Evolutionary conservation across 2,113 vertebrate species (phyloP), one percentile per base, ranked within the genome.

Genomic region (Daboia siamensis): DNA sequence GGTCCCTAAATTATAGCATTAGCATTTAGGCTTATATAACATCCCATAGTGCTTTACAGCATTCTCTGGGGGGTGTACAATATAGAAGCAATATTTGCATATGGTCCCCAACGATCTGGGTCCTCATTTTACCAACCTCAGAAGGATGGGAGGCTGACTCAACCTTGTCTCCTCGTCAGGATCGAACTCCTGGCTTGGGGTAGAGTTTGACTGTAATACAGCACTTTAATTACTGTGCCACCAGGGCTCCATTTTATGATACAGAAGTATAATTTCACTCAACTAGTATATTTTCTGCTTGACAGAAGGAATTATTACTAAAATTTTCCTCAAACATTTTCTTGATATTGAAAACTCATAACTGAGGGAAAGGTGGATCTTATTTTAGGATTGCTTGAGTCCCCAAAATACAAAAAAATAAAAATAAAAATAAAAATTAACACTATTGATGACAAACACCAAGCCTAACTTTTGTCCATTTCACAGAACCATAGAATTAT

Each of bases 201-300:
- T 56, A 56, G 55, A 56, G 55, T 56, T 56, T 56, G 44, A 3
- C 44, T 46, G 44, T 46, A 46, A 56, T 56, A 56, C 20, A 21
- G 55, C 55, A 57, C 56, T 57, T 24, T 24, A 57, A 24, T 57
- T 23, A 57, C 5, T 57, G 56, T 57, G 21, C 56, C 56, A 57
- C 0, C 21, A 57, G 56, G 21, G 6, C 20, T 57, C 56, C 56
- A 57, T 57, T 93, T 91, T 86, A 93, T 89, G 90, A 54, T 88
- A 54, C 88, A 91, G 87, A 94, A 93, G 90, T 26, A 24, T 89
- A 87, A 51, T 89, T 3, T 64, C n/a, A 69, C 21, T 92, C 94
- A 74, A 91, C 21, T 44, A 1, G 2, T 39, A 56, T 0, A 8
- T 85, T n/a, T 57, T 39, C 55, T 39, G 46, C 21, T n/a, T 12